Evolutionary conservation across 1,140 invertebrate species (phyloP), one percentile per base, ranked within the genome.

Genomic region (Luehdorfia chinensis): DNA sequence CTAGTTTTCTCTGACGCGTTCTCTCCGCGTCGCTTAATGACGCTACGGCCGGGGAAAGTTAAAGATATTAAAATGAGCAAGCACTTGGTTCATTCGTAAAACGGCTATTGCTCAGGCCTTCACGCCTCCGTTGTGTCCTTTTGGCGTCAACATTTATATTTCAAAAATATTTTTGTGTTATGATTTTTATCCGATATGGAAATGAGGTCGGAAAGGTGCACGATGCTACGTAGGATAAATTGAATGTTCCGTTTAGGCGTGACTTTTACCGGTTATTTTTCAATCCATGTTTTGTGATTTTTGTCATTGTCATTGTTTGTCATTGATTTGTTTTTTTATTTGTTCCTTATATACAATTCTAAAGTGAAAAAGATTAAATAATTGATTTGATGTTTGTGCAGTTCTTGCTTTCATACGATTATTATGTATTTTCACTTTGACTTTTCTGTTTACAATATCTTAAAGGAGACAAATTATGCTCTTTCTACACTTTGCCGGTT

Each of bases 11-110:
- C 34, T 37, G 66, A 45, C 53, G 67, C 61, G 59, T 58, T 62
- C 60, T 66, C 50, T 63, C 59, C 45, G 25, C 50, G 55, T 66
- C 58, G 55, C 58, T 55, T 62, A 69, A 66, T 64, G 58, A 60
- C 60, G 55, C 55, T 47, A 36, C 34, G 51, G 51, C 41, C 36
- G 21, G 47, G 54, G 47, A 59, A 68, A 68, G 45, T 65, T 65
- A 59, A 54, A 62, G 65, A 62, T 69, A 69, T 69, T 69, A 69
- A 69, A 69, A 69, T 66, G 66, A 66, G 57, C 66, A 55, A 62
- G 62, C 55, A 66, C 66, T 69, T 56, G 59, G 62, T 60, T 66
- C 56, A 53, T 47, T 41, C 34, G 59, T 57, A 58, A n/a, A 68
- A 57, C 66, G 55, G 55, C 55, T 50, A 59, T 62, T 53, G 53